Evolutionary conservation across 2,797 vertebrate genomes (phyloP), one percentile per base, ranked within the genome.

Genomic region (Nannoperca australis): DNA sequence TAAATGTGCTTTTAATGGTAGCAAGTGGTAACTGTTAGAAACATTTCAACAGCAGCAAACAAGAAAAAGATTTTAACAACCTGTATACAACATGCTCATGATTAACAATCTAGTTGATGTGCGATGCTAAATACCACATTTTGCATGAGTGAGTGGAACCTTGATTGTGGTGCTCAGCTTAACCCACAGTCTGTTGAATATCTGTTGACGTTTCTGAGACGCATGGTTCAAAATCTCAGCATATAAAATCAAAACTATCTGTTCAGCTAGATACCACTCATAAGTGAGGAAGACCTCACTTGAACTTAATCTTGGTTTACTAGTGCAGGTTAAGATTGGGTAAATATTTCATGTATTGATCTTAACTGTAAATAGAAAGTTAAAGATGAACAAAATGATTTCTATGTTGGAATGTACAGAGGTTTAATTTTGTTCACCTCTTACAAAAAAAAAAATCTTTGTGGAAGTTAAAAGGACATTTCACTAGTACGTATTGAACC

Each of bases 31-130:
- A 55, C 17, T 55, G 8, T 40, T 66, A 5, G 55, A 51, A 34
- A 65, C 49, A 15, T 63, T 61, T 70, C 7, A 68, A 42, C 38
- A n/a, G 36, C 30, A 81, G 34, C 7, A 70, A 22, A 30, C 15
- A 62, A 42, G 10, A 22, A 30, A 12, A 62, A 42, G 10, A 53
- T 38, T 55, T 47, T 6, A 47, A 3, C 30, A 56, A 61, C 17
- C 0, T 22, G 24, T 12, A 45, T 13, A 22, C 3, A 77, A 38
- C 34, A 27, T 32, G 22, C 44, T 32, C 51, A 32, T 36, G 27
- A 69, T 66, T 15, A 24, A 17, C 22, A 22, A 38, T 47, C 14
- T 24, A 53, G 12, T 42, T 47, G 60, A 70, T 38, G 18, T 40
- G 5, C 51, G 27, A 56, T 56, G 49, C 30, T 11, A 22, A 40